Evolutionary conservation across 2,113 vertebrate species (phyloP).

Genomic region (Hydrochoerus hydrochaeris): DNA sequence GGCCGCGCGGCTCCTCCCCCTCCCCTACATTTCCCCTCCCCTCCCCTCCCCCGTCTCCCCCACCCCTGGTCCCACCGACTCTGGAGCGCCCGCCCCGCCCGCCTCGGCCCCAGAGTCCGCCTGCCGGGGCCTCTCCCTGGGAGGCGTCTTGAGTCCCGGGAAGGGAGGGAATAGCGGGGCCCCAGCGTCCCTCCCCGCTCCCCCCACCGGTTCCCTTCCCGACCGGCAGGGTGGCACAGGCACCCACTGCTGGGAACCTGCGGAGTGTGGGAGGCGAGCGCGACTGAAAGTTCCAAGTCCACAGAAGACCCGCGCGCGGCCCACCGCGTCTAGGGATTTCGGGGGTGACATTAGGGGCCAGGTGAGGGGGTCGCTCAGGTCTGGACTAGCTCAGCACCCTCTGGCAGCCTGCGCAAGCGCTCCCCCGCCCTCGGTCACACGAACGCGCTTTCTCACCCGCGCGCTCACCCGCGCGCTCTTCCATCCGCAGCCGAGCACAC

Average conservation of each 20-base stretch:
- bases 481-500: background rate
- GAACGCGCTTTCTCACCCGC: slow-evolving; percentile 48
- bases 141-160: background rate
- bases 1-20: slow-evolving; percentile 83
- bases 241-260: background rate
- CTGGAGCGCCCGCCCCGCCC: background rate
- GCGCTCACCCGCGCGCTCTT: slow-evolving; percentile 19
- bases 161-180: slow-evolving; percentile 49
- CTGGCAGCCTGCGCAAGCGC: slow-evolving; percentile 13
- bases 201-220: background rate
- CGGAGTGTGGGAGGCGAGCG: background rate
- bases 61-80: slow-evolving; percentile 40
- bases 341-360: background rate
- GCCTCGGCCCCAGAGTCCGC: slow-evolving; percentile 58
- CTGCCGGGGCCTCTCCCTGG: slow-evolving; percentile 32
- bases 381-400: background rate
- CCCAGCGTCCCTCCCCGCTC: background rate
- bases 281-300: slow-evolving; percentile 61
- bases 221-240: background rate
- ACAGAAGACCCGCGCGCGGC: slow-evolving; percentile 43
- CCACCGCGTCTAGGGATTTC: background rate
- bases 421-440: background rate
- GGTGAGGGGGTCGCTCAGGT: slow-evolving; percentile 28
- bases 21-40: slow-evolving; percentile 79
- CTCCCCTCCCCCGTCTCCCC: slow-evolving; percentile 65